Evolutionary conservation across 2,888 invertebrate species (phyloP).

Genomic region (Cataglyphis altisquamis): DNA sequence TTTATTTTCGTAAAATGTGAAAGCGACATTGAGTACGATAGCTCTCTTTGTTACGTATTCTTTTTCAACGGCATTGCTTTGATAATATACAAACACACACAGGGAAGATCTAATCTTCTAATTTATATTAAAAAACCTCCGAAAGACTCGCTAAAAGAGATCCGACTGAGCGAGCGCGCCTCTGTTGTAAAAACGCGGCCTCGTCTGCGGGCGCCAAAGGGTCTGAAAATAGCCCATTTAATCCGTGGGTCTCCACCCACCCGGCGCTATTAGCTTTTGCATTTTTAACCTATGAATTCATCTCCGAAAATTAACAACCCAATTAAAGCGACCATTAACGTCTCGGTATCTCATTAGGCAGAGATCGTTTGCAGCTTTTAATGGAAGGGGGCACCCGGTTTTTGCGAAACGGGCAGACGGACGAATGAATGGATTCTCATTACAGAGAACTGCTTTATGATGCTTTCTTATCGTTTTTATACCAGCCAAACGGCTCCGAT

Average conservation of each 20-base stretch:
- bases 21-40: not conserved
- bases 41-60: conserved; percentile 18
- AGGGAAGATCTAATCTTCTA: conserved; percentile 43
- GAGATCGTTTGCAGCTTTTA: conserved; percentile 81
- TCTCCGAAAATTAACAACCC: conserved; percentile 84
- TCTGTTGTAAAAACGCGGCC: conserved; percentile 59
- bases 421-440: conserved; percentile 71
- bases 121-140: conserved; percentile 34
- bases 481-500: conserved; percentile 45
- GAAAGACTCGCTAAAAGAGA: conserved; percentile 39
- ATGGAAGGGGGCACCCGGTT: conserved; percentile 77
- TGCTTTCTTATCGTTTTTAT: conserved; percentile 69
- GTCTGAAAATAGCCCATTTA: conserved; percentile 81
- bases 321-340: conserved; percentile 84
- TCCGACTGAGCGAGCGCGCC: conserved; percentile 37
- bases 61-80: not conserved
- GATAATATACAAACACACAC: conserved; percentile 15
- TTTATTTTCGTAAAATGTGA: conserved; percentile 15
- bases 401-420: conserved; percentile 68
- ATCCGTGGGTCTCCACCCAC: conserved; percentile 77
- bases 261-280: conserved; percentile 80
- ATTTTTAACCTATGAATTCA: conserved; percentile 84
- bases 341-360: conserved; percentile 83
- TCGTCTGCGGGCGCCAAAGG: conserved; percentile 63
- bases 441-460: conserved; percentile 67